These are phyloP conservation scores for Nematostella vectensis DNA, from an alignment of 92 coral and sea anemone genomes.

Conservation along the genomic window DNA sequence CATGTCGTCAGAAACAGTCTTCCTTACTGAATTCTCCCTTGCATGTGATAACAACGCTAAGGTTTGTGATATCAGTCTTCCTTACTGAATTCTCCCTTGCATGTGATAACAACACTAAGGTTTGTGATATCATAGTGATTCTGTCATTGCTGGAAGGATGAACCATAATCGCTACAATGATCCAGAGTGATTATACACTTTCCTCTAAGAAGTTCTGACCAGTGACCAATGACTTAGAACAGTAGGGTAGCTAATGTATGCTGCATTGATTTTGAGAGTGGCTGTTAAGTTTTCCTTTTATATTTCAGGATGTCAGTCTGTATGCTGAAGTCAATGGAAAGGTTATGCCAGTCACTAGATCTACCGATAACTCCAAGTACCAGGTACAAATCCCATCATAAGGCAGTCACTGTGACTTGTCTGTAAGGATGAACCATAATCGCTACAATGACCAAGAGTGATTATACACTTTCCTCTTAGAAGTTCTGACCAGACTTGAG, in stretches of 20 bases:
- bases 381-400: constrained; percentile 52
- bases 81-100: constrained; percentile 74
- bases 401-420: background rate
- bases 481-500: constrained; percentile 83
- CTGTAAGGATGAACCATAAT: constrained; percentile 54
- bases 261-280: background rate
- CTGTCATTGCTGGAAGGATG: constrained; percentile 32
- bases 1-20: constrained; percentile 84
- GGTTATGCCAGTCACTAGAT: constrained; percentile 84
- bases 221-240: constrained; percentile 7
- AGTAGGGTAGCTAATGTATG: too few species aligned
- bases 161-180: constrained; percentile 31
- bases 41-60: constrained; percentile 75
- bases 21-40: constrained; percentile 77
- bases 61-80: constrained; percentile 75
- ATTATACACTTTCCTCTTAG: constrained; percentile 84
- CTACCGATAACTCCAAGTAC: constrained; percentile 69
- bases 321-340: constrained; percentile 97
- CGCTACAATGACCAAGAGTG: constrained; percentile 43
- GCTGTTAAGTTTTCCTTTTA: constrained; percentile 5
- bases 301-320: constrained; percentile 65
- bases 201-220: constrained; percentile 96
- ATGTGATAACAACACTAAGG: constrained; percentile 79
- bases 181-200: constrained; percentile 13
- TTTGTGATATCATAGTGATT: too few species aligned